A percentile compares a stretch with the other conserved stretches of the same genome.
Conservation (phyloP, 53 echinoderm and acorn worm species). For the Temnopleurus reevesii region DNA sequence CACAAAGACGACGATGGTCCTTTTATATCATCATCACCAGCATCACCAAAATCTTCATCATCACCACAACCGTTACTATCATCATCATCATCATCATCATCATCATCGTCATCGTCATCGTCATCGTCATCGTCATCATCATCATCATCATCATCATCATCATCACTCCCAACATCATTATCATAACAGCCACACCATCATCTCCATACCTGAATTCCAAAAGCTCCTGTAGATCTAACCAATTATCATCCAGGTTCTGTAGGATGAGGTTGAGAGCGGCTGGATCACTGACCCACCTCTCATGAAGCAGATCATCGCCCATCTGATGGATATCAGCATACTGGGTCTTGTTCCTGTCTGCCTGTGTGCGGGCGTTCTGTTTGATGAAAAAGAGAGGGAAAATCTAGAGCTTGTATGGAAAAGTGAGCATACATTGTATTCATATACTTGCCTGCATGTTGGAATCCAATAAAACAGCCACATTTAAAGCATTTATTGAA, state of each 20-base stretch:
- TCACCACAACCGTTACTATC: too few species aligned
- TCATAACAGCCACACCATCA: neutral
- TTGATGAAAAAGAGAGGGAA: neutral
- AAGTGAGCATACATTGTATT: too few species aligned
- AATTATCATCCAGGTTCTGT: conserved; percentile 97
- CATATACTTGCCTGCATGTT: too few species aligned
- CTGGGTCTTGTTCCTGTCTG: conserved; percentile 74
- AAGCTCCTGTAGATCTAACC: conserved; percentile 86
- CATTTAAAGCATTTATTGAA: too few species aligned
- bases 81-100: neutral
- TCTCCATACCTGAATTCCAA: conserved; percentile 86
- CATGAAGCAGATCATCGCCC: conserved; percentile 84
- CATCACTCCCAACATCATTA: neutral
- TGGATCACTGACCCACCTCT: conserved; percentile 77
- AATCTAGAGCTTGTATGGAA: too few species aligned
- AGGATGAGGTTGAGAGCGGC: conserved; percentile 79
- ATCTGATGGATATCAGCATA: conserved; percentile 86
- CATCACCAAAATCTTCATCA: too few species aligned
- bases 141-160: conserved; percentile 2
- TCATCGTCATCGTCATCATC: neutral
- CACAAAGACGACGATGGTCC: too few species aligned
- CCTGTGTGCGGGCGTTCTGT: conserved; percentile 75
- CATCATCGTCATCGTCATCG: neutral
- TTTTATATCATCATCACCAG: too few species aligned
- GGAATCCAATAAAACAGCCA: too few species aligned